phyloP scores from a whole-genome alignment of 2,888 invertebrate genomes.

The Lasioglossum marginatum region DNA sequence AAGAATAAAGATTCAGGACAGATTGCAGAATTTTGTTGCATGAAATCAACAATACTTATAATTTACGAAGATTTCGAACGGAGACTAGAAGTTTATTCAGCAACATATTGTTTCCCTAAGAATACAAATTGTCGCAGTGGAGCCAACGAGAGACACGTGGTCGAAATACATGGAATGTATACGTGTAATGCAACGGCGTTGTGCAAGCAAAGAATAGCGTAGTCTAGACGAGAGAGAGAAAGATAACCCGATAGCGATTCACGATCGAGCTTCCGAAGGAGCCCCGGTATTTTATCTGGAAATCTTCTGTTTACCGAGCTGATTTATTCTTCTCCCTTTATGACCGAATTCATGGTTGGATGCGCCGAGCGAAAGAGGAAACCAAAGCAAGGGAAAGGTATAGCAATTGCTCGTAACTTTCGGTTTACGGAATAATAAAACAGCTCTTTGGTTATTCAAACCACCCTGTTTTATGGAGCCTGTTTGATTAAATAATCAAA shows the following conservation, averaged over 20 bases:
- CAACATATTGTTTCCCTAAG: not conserved
- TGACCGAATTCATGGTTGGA: conserved; percentile 22
- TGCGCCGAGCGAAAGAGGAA: conserved; percentile 3
- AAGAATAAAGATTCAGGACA: not conserved
- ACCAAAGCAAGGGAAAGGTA: not conserved
- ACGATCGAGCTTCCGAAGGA: conserved; percentile 14
- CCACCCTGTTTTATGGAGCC: not conserved
- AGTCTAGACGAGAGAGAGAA: not conserved
- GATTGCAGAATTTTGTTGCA: not conserved
- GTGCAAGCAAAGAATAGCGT: conserved; percentile 22
- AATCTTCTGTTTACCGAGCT: conserved; percentile 25
- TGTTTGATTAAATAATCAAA: not conserved
- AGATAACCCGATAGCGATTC: conserved; percentile 13
- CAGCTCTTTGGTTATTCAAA: not conserved
- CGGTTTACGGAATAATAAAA: conserved; percentile 6
- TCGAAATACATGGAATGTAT: conserved; percentile 33
- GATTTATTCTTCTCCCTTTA: conserved; percentile 23
- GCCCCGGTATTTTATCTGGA: conserved; percentile 32
- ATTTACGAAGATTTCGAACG: not conserved
- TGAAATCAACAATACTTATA: not conserved
- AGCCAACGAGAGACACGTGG: not conserved
- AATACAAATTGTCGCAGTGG: not conserved
- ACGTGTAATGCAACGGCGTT: conserved; percentile 4
- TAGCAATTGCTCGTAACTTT: not conserved
- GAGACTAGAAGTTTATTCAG: not conserved